These are phyloP conservation scores for Ridgeia piscesae DNA, from an alignment of 1,140 invertebrate species.

Conservation along the genomic window DNA sequence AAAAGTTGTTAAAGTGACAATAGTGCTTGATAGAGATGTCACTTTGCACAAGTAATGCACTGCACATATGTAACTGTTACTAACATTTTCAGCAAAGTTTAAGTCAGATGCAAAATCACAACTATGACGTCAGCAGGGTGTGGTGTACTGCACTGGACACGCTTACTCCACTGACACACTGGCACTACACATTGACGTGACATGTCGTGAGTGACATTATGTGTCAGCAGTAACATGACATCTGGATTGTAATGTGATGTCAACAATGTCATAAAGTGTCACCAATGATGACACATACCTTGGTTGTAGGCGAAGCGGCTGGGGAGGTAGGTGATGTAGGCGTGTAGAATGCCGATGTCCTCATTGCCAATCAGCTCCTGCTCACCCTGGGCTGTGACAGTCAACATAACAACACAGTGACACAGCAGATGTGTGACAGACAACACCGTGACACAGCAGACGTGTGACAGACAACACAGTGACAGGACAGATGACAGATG, in stretches of 20 bases:
- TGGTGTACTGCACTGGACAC: no score
- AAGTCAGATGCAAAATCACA: no score
- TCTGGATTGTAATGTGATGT: no score
- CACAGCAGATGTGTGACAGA: background rate
- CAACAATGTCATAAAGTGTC: background rate
- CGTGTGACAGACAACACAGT: no score
- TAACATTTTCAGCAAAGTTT: no score
- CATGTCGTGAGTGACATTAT: background rate
- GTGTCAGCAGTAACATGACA: background rate
- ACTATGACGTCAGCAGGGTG: no score
- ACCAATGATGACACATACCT: no score
- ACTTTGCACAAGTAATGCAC: no score
- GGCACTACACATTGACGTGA: background rate
- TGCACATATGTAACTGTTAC: no score
- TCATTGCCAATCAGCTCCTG: slow-evolving; percentile 54
- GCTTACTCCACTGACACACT: no score
- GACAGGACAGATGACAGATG: background rate
- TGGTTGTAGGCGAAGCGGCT: slow-evolving; percentile 52
- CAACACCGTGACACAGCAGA: background rate
- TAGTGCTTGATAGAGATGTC: no score
- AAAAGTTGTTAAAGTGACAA: no score
- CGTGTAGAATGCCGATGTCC: slow-evolving; percentile 53
- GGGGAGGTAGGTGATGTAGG: slow-evolving; percentile 55
- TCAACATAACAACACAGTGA: slow-evolving; percentile 19
- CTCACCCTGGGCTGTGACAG: slow-evolving; percentile 44